These are phyloP conservation scores for Ceyx erithaca DNA, from an alignment of 2,797 vertebrate species.

Conservation along the genomic window DNA sequence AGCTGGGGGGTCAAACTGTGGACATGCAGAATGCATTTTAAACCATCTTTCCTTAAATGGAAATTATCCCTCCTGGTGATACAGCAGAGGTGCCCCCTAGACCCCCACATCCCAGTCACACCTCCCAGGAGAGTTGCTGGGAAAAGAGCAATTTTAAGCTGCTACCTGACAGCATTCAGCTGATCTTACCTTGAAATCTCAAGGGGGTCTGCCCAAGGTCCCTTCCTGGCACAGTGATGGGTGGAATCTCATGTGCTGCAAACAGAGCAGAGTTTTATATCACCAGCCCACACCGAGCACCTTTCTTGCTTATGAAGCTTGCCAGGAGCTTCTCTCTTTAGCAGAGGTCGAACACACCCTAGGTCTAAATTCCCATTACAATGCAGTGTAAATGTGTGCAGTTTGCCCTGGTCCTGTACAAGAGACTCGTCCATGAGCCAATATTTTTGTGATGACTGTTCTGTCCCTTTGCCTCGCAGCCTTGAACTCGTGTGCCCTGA, in stretches of 20 bases:
- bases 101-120: not conserved
- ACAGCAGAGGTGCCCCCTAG: not conserved
- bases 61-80: not conserved
- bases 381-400: accelerated
- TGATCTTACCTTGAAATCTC: not conserved
- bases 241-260: accelerated
- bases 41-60: not conserved
- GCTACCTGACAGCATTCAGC: accelerated
- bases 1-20: accelerated
- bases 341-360: not conserved
- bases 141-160: not conserved
- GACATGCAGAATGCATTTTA: not conserved
- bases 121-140: not conserved
- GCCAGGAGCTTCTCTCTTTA: accelerated
- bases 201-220: not conserved
- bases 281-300: accelerated
- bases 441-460: accelerated
- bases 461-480: slow-evolving; percentile 66
- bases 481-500: slow-evolving; percentile 84
- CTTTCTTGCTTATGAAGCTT: not conserved
- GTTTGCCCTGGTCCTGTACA: accelerated
- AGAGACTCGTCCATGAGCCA: accelerated
- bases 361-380: accelerated
- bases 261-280: not conserved
- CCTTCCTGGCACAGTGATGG: accelerated